phyloP scores from a whole-genome alignment of 2,113 vertebrate genomes.

The Numenius arquata region DNA sequence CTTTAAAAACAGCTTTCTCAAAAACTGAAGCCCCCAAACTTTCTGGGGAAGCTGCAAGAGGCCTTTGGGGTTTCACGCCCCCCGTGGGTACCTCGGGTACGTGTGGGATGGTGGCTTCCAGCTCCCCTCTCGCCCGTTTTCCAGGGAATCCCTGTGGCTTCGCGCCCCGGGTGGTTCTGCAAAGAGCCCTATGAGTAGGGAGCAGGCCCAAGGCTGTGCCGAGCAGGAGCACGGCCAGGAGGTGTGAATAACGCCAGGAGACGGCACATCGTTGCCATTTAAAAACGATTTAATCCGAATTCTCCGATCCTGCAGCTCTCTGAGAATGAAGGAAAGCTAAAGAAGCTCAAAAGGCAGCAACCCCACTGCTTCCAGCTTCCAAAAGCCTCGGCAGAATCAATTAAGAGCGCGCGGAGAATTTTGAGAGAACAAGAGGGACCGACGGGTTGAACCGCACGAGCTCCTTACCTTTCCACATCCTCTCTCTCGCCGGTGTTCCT shows the following conservation, averaged over 20 bases:
- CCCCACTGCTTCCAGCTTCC: neutral
- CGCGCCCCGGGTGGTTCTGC: accelerated
- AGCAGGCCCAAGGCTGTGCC: neutral
- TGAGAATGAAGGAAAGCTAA: neutral
- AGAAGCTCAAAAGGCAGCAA: neutral
- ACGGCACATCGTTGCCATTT: neutral
- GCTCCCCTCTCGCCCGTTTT: neutral
- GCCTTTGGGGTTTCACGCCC: neutral
- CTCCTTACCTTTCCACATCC: neutral
- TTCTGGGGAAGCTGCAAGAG: neutral
- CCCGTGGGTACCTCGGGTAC: neutral
- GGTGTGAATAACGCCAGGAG: neutral
- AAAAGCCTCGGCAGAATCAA: neutral
- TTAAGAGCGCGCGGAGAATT: neutral
- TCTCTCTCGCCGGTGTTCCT: neutral
- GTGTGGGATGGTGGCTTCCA: accelerated
- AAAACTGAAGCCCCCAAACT: neutral
- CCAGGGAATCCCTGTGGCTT: neutral
- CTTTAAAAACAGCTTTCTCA: neutral
- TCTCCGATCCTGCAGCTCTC: neutral
- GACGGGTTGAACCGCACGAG: neutral
- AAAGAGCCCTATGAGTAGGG: accelerated
- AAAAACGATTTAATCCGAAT: neutral
- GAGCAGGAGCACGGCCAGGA: neutral
- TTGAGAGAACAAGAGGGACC: neutral